These are phyloP conservation scores for Phania funesta DNA, from an alignment of 2,888 invertebrate genomes.

Conservation along the genomic window DNA sequence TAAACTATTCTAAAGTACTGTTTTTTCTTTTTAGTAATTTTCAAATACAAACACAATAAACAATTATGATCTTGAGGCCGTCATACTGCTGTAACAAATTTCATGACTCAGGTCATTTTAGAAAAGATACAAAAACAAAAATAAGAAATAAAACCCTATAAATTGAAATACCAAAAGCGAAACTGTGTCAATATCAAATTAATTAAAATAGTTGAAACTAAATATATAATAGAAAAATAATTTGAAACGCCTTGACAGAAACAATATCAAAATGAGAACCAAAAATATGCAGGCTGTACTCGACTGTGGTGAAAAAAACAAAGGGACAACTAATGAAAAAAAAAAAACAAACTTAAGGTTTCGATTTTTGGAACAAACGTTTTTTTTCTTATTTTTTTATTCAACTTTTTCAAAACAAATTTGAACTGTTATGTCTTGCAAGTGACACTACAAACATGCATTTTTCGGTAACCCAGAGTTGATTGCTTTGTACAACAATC, in stretches of 20 bases:
- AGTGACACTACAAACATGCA: no score
- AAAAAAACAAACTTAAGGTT: no score
- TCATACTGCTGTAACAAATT: no score
- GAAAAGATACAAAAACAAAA: neutral
- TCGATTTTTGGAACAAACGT: no score
- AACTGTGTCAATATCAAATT: slow-evolving; percentile 58
- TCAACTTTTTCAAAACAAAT: neutral
- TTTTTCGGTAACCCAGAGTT: no score
- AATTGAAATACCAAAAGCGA: slow-evolving; percentile 20
- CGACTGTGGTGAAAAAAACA: slow-evolving; percentile 15
- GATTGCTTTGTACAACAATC: no score
- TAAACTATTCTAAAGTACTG: no score
- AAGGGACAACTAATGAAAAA: slow-evolving; percentile 7
- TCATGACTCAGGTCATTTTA: no score
- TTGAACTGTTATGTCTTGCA: no score
- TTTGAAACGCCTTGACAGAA: slow-evolving; percentile 56
- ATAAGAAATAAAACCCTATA: slow-evolving; percentile 1
- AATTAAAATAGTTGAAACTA: slow-evolving; percentile 45
- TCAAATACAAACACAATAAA: no score
- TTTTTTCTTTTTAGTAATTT: no score
- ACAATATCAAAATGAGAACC: slow-evolving; percentile 28
- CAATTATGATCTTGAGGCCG: no score
- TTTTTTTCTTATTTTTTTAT: neutral
- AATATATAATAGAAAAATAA: slow-evolving; percentile 35
- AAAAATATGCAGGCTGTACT: neutral